A percentile compares a stretch with the other conserved stretches of the same genome.
Conservation (phyloP, 2,888 invertebrate species). For the Epistrophella euchroma region DNA sequence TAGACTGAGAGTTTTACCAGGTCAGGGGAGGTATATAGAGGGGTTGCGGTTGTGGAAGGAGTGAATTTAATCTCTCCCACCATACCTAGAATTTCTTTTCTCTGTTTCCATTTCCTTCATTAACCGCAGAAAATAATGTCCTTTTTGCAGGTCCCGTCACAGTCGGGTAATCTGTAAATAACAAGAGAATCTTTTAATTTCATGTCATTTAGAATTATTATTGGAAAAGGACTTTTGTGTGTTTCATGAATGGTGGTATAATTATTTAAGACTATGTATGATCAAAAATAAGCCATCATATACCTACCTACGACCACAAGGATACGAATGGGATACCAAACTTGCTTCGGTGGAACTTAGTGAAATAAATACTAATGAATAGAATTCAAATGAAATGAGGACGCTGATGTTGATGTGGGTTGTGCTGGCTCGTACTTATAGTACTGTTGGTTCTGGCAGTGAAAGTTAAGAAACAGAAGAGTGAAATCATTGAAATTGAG, state of each 20-base stretch:
- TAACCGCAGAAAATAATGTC: constrained; percentile 26
- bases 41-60: background rate
- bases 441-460: background rate
- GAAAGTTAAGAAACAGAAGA: constrained; percentile 14
- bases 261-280: constrained; percentile 78
- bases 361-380: constrained; percentile 73
- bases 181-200: constrained; percentile 73
- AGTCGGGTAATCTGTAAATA: constrained; percentile 69
- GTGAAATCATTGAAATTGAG: constrained; percentile 17
- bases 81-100: background rate
- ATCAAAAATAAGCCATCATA: constrained; percentile 70
- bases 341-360: constrained; percentile 59
- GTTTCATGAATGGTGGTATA: constrained; percentile 77
- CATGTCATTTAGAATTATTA: constrained; percentile 72
- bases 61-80: constrained; percentile 44
- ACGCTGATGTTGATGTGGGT: background rate
- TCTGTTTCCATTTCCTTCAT: background rate
- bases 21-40: background rate
- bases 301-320: constrained; percentile 37
- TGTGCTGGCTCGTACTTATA: no score
- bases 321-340: constrained; percentile 40
- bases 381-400: constrained; percentile 74
- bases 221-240: constrained; percentile 59
- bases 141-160: constrained; percentile 22
- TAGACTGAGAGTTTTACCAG: constrained; percentile 28